phyloP scores from a whole-genome alignment of 1,140 invertebrate species.

The Chlorops oryzae region DNA sequence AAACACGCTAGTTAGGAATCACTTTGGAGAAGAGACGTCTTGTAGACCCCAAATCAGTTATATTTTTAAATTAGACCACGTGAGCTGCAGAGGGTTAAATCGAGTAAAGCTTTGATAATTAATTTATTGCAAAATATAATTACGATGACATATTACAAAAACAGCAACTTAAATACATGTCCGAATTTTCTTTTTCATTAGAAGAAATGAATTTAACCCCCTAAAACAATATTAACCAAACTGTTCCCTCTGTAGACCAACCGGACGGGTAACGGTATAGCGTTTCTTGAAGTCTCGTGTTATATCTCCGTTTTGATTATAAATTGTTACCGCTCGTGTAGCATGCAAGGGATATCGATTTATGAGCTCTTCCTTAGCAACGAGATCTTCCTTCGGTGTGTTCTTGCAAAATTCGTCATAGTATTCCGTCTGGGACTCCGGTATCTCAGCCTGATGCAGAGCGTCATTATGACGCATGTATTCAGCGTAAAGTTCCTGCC shows the following conservation, averaged over 20 bases:
- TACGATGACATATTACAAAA: too few relatives aligned
- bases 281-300: slow-evolving; percentile 33
- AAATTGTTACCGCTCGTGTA: slow-evolving; percentile 32
- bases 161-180: too few relatives aligned
- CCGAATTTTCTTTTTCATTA: too few relatives aligned
- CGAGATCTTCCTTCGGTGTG: slow-evolving; percentile 26
- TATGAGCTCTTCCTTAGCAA: slow-evolving; percentile 22
- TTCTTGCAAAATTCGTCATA: slow-evolving; percentile 39
- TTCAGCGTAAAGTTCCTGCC: slow-evolving; percentile 36
- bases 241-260: slow-evolving; percentile 33
- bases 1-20: too few relatives aligned
- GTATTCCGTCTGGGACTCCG: slow-evolving; percentile 28
- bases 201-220: too few relatives aligned
- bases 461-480: slow-evolving; percentile 29
- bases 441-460: slow-evolving; percentile 8
- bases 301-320: slow-evolving; percentile 34
- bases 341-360: slow-evolving; percentile 39
- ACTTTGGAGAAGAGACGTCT: too few relatives aligned
- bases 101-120: too few relatives aligned
- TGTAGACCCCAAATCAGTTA: too few relatives aligned
- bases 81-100: too few relatives aligned
- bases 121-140: too few relatives aligned
- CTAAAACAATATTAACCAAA: too few relatives aligned
- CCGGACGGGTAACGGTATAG: slow-evolving; percentile 31
- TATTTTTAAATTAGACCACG: too few relatives aligned